These are phyloP conservation scores for Stictocephala bisonia DNA, from an alignment of 2,888 invertebrate species.

Conservation along the genomic window DNA sequence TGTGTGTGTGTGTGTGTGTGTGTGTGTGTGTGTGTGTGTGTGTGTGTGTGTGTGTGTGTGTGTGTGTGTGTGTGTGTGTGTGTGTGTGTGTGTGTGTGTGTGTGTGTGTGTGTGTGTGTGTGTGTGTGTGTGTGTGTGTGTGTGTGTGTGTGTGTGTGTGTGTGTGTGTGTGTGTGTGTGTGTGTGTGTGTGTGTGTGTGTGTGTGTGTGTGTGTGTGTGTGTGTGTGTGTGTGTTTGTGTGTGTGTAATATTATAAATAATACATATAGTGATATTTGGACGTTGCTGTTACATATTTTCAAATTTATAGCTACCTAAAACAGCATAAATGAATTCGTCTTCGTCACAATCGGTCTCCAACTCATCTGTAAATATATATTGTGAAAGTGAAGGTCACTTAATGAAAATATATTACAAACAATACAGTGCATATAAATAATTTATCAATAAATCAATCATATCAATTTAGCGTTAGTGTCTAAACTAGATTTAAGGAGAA, in stretches of 20 bases:
- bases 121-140: neutral
- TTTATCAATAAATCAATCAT: no score
- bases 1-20: neutral
- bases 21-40: neutral
- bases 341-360: no score
- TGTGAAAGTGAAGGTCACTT: no score
- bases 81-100: neutral
- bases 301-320: no score
- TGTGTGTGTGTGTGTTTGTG: no score
- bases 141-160: neutral
- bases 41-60: neutral
- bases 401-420: no score
- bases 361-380: no score
- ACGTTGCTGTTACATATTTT: neutral
- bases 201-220: neutral
- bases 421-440: no score
- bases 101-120: neutral
- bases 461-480: no score
- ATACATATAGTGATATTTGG: no score
- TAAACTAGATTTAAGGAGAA: no score
- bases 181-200: neutral
- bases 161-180: neutral
- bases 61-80: neutral
- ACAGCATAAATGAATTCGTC: neutral
- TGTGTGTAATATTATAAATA: no score